Evolutionary conservation across 2,797 vertebrate genomes (phyloP), one percentile per base, ranked within the genome.

Genomic region (Knipowitschia caucasica): DNA sequence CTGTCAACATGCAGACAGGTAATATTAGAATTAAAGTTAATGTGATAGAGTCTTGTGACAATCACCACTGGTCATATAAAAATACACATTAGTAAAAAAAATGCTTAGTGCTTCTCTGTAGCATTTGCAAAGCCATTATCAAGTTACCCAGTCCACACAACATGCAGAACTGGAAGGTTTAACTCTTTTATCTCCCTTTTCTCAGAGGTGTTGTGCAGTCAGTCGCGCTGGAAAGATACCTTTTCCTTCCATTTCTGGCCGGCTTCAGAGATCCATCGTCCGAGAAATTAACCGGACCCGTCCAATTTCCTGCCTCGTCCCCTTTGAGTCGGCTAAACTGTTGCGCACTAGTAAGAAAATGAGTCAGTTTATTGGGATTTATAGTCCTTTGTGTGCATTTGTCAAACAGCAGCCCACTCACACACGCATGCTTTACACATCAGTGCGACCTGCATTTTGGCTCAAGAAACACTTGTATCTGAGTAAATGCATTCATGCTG

Each of bases 291-390:
- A 94, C 91, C 69, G 93, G 91, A 87, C 94, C 89, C 88, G 92
- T 98, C 96, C 95, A 97, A 92, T 98, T 98, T 92, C 93, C 91
- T 91, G 93, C 89, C 80, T 96, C 94, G 91, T 95, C 94, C 80
- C 92, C 94, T 93, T 90, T 95, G 93, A 98, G 94, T 95, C 94
- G 94, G 90, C 91, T 95, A 94, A 96, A 96, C 91, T 95, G 94
- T 93, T 95, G 93, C 73, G 92, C 93, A 93, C 96, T 99, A 94
- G 89, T 90, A 92, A 98, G 88, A 98, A 91, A 98, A 98, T 1
- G 90, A 96, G 92, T 92, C 86, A 97, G 88, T 95, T 88, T 93
- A 94, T 92, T 85, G 71, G 64, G 63, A 68, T 79, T 82, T 78
- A 64, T 74, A 69, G 60, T 73, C 64, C 67, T 73, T 59, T 20